These are phyloP conservation scores for Tricholauxania praeusta DNA, from an alignment of 2,888 invertebrate genomes.

Conservation along the genomic window DNA sequence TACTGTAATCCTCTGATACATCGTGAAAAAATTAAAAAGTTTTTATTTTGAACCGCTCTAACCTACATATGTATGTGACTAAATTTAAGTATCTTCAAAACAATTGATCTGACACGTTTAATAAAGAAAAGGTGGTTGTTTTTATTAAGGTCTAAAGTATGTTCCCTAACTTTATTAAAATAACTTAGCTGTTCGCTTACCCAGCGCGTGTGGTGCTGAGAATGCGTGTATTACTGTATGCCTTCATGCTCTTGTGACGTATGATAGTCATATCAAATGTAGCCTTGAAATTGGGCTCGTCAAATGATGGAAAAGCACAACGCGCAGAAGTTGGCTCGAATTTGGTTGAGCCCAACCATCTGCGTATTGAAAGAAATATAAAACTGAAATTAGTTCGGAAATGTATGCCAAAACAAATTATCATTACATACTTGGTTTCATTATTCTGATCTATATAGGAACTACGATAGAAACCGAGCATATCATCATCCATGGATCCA, in stretches of 20 bases:
- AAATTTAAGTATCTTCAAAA: too few species aligned
- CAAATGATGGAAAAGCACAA: conserved; percentile 81
- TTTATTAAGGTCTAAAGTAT: too few species aligned
- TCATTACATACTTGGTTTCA: conserved; percentile 55
- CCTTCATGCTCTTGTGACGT: conserved; percentile 57
- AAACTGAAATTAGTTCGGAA: not conserved
- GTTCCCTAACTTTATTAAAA: too few species aligned
- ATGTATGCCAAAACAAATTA: not conserved
- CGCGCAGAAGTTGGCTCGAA: conserved; percentile 77
- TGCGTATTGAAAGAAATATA: conserved; percentile 47
- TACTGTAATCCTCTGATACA: too few species aligned
- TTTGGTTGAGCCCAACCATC: conserved; percentile 74
- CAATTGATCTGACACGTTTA: too few species aligned
- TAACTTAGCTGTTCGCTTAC: too few species aligned
- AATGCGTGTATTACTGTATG: conserved; percentile 56
- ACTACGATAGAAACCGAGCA: conserved; percentile 76
- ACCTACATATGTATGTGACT: too few species aligned
- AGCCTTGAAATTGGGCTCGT: conserved; percentile 78
- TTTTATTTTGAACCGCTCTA: too few species aligned
- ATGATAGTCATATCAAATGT: conserved; percentile 63
- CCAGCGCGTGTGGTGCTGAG: conserved; percentile 3
- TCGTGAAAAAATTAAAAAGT: too few species aligned
- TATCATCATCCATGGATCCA: conserved; percentile 72
- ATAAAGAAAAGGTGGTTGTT: too few species aligned
- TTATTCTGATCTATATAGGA: conserved; percentile 67